Evolutionary conservation across 1,140 invertebrate genomes (phyloP).

Genomic region (Drosophila tsacasi): DNA sequence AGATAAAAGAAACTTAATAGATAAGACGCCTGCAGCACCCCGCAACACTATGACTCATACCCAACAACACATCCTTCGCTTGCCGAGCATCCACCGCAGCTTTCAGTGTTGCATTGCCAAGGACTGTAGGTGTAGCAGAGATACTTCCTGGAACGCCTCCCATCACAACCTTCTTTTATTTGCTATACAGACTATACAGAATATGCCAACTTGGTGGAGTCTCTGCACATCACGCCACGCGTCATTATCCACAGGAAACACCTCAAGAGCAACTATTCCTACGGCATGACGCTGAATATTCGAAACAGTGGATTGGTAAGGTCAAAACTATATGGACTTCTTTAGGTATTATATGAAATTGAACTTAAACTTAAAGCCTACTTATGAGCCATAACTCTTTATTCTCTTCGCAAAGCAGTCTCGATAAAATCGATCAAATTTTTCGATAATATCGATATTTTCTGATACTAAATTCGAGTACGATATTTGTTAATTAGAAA

Average conservation of each 20-base stretch:
- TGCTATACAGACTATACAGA: conserved; percentile 51
- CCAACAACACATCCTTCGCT: not conserved
- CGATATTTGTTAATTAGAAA: too few relatives aligned
- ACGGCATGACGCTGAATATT: conserved; percentile 51
- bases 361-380: not conserved
- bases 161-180: not conserved
- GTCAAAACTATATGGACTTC: too few relatives aligned
- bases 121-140: conserved; percentile 47
- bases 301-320: conserved; percentile 58
- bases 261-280: conserved; percentile 34
- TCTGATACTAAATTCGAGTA: too few relatives aligned
- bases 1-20: not conserved
- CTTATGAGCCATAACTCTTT: not conserved
- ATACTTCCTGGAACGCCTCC: too few relatives aligned
- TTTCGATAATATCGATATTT: too few relatives aligned
- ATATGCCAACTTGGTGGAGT: conserved; percentile 56
- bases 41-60: not conserved
- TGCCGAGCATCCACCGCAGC: not conserved
- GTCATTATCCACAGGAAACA: conserved; percentile 44
- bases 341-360: not conserved
- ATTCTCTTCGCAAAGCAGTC: not conserved
- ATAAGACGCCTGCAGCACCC: not conserved
- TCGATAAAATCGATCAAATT: too few relatives aligned
- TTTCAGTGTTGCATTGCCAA: conserved; percentile 58
- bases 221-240: conserved; percentile 55